Evolutionary conservation across 2,888 invertebrate genomes (phyloP), one percentile per base, ranked within the genome.

Genomic region (Thecocarcelia acutangulata): DNA sequence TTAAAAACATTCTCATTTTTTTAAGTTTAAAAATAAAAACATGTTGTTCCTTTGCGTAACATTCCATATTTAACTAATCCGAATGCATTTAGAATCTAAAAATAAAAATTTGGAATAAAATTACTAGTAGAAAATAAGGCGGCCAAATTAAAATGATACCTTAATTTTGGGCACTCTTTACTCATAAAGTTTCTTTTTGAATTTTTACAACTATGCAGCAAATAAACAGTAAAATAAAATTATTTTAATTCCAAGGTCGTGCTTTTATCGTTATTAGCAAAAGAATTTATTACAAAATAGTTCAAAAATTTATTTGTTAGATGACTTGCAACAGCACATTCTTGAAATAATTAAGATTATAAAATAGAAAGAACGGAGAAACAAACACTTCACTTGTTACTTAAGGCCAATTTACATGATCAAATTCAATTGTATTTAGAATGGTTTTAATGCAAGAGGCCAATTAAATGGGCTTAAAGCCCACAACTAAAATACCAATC

Each of bases 401-500:
- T 88, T 89, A 87, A 85, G 87, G 87, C 86, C 88, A 88, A 87
- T 88, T 89, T 86, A 89, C 89, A 88, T 89, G 89, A 88, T 85
- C 87, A 89, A 89, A 88, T 87, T 87, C 87, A 87, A 89, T 89
- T 88, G 89, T 86, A 86, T 80, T 84, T 80, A 82, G 84, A 52
- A 83, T 84, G 84, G 86, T 85, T 87, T 85, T 89, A 89, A 89
- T 87, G 85, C 88, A 85, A 84, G 83, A 86, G 87, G 84, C 86
- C 89, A 88, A 88, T 89, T 89, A 89, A 88, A 85, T 85, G 81
- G 83, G 85, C 86, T 86, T 88, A 88, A n/a, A 85, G 83, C 83
- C 78, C 74, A 80, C 66, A 63, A 48, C 59, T 72, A 77, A 72
- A 77, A 81, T 68, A 73, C 44, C 70, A 70, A 58, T 64, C 70